phyloP scores from a whole-genome alignment of 1,140 invertebrate genomes.

The Euura saliciscinereae region DNA sequence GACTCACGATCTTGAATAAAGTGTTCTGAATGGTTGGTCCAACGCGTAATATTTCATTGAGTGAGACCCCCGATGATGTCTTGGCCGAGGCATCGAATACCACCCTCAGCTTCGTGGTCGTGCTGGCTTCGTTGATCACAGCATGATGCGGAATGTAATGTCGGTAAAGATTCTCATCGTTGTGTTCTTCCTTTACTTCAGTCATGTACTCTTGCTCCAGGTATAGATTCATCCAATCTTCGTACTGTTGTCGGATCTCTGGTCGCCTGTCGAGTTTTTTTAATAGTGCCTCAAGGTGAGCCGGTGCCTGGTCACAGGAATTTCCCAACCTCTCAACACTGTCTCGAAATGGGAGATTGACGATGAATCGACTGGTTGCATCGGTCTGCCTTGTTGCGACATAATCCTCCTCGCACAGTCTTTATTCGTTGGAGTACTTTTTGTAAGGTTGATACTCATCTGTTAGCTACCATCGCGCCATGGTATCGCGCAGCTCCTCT shows the following conservation, averaged over 20 bases:
- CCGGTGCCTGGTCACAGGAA: not conserved
- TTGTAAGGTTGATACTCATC: not conserved
- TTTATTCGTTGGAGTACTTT: not conserved
- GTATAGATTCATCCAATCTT: constrained; percentile 41
- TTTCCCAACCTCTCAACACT: not conserved
- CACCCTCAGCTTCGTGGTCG: constrained; percentile 24
- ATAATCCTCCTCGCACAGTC: not conserved
- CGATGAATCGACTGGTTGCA: not conserved
- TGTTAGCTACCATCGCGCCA: constrained; percentile 14
- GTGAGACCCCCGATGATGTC: constrained; percentile 11
- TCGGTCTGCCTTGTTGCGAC: not conserved
- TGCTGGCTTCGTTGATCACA: not conserved
- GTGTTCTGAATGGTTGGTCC: constrained; percentile 16
- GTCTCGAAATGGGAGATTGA: not conserved
- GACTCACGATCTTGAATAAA: constrained; percentile 9
- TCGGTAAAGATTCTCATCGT: not conserved
- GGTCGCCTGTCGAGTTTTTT: not conserved
- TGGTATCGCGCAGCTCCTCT: constrained; percentile 9
- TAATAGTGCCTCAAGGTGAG: not conserved
- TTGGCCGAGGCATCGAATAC: constrained; percentile 25
- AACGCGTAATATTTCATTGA: constrained; percentile 24
- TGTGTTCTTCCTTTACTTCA: not conserved
- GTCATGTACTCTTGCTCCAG: constrained; percentile 34
- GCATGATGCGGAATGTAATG: not conserved
- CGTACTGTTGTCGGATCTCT: not conserved